A percentile compares a stretch with the other conserved stretches of the same genome.
Evolutionary conservation across 2,797 vertebrate species (phyloP).

Genomic region (Allobates femoralis): DNA sequence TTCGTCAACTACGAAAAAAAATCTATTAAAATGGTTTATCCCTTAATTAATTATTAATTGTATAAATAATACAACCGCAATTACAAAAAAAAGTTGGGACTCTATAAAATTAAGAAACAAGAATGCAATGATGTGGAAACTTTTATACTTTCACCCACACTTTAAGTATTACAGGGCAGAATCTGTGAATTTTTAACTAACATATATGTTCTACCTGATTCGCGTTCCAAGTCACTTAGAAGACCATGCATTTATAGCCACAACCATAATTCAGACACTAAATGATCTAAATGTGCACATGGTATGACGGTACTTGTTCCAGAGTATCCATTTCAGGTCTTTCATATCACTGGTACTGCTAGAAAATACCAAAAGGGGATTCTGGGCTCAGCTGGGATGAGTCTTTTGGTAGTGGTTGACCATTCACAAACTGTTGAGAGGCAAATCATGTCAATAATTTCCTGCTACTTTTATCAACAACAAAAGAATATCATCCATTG

Average conservation of each 20-base stretch:
- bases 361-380: slow-evolving; percentile 28
- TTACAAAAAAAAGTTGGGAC: too few species aligned
- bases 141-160: too few species aligned
- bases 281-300: not conserved
- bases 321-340: not conserved
- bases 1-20: too few species aligned
- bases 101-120: too few species aligned
- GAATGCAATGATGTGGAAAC: too few species aligned
- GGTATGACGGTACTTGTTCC: not conserved
- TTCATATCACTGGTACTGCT: slow-evolving; percentile 36
- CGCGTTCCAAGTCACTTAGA: not conserved
- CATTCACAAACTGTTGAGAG: slow-evolving; percentile 90
- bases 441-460: slow-evolving; percentile 93
- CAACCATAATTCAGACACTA: not conserved
- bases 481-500: slow-evolving; percentile 94
- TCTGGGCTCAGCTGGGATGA: not conserved
- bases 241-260: slow-evolving; percentile 15
- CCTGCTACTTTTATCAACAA: slow-evolving; percentile 96
- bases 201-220: too few species aligned
- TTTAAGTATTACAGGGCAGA: too few species aligned
- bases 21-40: too few species aligned
- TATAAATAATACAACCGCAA: too few species aligned
- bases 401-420: slow-evolving; percentile 64
- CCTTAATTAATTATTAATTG: too few species aligned
- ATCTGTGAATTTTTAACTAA: too few species aligned